phyloP scores from a whole-genome alignment of 2,888 invertebrate species.

The Acleris cristana region DNA sequence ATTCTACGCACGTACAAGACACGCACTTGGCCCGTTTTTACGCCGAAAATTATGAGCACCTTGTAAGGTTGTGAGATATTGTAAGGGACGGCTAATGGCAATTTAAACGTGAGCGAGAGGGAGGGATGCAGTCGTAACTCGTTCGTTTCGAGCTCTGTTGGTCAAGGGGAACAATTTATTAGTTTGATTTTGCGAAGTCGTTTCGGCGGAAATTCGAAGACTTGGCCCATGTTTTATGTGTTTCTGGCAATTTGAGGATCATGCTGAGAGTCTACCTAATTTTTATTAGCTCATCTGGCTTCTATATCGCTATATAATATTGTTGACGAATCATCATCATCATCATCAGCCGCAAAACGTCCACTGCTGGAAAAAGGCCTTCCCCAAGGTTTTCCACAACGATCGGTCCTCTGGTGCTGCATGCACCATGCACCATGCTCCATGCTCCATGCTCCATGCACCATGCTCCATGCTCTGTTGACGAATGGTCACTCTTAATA shows the following conservation, averaged over 20 bases:
- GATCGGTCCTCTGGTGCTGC: no score
- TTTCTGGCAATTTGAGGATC: no score
- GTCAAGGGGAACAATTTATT: slow-evolving; percentile 32
- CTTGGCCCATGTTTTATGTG: neutral
- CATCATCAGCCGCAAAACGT: no score
- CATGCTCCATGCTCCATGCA: no score
- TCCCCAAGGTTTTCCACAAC: no score
- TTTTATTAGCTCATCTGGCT: no score
- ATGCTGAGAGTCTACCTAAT: neutral
- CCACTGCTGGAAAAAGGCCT: no score
- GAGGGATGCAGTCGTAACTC: slow-evolving; percentile 29
- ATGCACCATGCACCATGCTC: no score
- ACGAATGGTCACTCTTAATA: no score
- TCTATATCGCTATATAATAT: no score
- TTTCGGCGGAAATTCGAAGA: neutral
- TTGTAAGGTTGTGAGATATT: slow-evolving; percentile 45
- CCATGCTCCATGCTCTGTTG: no score
- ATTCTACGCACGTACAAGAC: neutral
- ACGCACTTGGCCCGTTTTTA: slow-evolving; percentile 9
- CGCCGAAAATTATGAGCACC: slow-evolving; percentile 49
- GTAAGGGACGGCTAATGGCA: slow-evolving; percentile 43
- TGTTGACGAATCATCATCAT: no score
- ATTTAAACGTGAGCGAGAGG: slow-evolving; percentile 34
- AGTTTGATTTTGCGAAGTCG: slow-evolving; percentile 21
- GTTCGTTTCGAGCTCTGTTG: slow-evolving; percentile 15